Evolutionary conservation across 2,797 vertebrate species (phyloP), one percentile per base, ranked within the genome.

Genomic region (Hippoglossus hippoglossus): DNA sequence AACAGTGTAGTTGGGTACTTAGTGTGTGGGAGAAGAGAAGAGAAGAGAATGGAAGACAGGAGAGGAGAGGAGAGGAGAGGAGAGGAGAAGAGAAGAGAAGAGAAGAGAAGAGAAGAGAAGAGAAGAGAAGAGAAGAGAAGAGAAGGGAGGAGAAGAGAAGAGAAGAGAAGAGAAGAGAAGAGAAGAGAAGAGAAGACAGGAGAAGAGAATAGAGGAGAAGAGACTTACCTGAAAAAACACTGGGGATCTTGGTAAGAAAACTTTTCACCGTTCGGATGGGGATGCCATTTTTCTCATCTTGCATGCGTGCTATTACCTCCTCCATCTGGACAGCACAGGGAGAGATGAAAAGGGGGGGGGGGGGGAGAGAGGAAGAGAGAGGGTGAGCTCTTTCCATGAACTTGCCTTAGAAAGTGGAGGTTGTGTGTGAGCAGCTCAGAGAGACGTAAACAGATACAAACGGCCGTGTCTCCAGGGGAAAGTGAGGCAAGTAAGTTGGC

Each of bases 211-310:
- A 52, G 18, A 46, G 61, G 65, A 56, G 24, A 68, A 74, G 60
- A 79, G 25, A 79, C 95, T 96, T 96, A 99, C 97, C 97, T 88
- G 97, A 98, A 94, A 99, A 98, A 86, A 99, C 97, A 85, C 97
- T 99, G 79, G 97, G 97, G 77, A 98, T 99, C 95, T 98, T 99
- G 92, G 97, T 97, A 82, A 99, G 95, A 92, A 99, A 99, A 92
- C 97, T 98, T 95, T 99, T 99, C 89, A 99, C 97, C 28, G 97
- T 99, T 67, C 97, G 96, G 87, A 99, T 98, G 52, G 97, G 96
- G 91, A 98, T 98, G 71, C 97, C 97, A 64, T 96, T 98, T 92
- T 98, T 99, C 86, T 98, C 97, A 64, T 98, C 97, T 92, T 98
- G 97, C 97, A 99, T 99, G 60, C 95, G 96, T 44, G 96, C 96